Evolutionary conservation across 2,888 invertebrate genomes (phyloP), one percentile per base, ranked within the genome.

Genomic region (Aporophyla nigra): DNA sequence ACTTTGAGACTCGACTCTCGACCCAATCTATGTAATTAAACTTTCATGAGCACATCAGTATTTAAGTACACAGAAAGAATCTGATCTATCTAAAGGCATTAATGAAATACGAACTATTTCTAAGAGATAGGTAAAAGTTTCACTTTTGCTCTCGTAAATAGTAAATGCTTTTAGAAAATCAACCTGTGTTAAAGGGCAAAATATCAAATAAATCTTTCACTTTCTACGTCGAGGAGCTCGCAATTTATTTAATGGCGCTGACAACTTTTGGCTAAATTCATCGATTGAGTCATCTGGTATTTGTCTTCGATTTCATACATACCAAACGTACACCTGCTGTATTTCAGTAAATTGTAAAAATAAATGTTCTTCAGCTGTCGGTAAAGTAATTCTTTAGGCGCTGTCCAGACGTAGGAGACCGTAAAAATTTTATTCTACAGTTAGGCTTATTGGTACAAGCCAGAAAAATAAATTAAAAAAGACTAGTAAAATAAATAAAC

Each of bases 231-330:
- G 9, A 59, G 21, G 51, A 43, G 14, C 27, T 59, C 12, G 16
- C 54, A 63, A 66, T 85, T 56, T 70, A 54, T 70, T 75, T 49
- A 56, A 74, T 69, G 58, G 49, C 46, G 53, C 59, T 65, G 66
- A 76, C 78, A 81, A 68, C 24, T 78, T 63, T 78, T 62, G 56
- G 75, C 80, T 86, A 82, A 83, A 89, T 76, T 73, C 67, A 78
- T 86, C 77, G 76, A 82, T 80, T 84, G 87, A 85, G 73, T 89
- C 87, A 89, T 87, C 56, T 49, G 46, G 46, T 85, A 76, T 88
- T 89, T 89, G 80, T 84, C 78, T 85, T 85, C 58, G 54, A 77
- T 84, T 79, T 58, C 62, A 77, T 40, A 71, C 72, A 56, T 74
- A 71, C 59, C 68, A 59, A 59, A 40, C 53, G 61, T 68, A 72